Percentiles rank a stretch among this genome's conserved stretches.
phyloP scores from a whole-genome alignment of 2,888 invertebrate species.

The Acleris sparsana region DNA sequence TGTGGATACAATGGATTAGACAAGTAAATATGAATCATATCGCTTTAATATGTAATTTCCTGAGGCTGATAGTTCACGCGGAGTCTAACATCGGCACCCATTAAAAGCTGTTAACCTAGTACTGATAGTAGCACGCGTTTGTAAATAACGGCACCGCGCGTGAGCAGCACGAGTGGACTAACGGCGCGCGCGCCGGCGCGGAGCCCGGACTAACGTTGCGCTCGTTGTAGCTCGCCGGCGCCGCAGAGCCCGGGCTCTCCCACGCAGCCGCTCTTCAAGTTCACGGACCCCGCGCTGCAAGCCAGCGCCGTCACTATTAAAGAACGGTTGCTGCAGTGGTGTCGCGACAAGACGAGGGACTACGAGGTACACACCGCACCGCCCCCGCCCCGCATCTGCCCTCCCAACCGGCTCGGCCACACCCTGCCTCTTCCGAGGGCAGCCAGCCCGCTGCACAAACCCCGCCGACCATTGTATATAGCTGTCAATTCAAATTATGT shows the following conservation, averaged over 20 bases:
- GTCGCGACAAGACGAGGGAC: constrained; percentile 98
- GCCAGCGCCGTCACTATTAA: constrained; percentile 97
- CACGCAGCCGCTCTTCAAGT: constrained; percentile 92
- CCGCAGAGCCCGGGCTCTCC: constrained; percentile 85
- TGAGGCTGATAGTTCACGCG: constrained; percentile 28
- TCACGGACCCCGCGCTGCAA: constrained; percentile 94
- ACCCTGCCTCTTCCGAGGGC: not conserved
- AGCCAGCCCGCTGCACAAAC: not conserved
- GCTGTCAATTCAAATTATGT: not conserved
- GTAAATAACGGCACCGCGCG: constrained; percentile 27
- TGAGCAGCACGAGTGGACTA: constrained; percentile 5
- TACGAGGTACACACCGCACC: constrained; percentile 91
- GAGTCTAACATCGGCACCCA: constrained; percentile 22
- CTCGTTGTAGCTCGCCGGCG: constrained; percentile 88
- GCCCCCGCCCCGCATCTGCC: constrained; percentile 43
- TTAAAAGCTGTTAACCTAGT: not conserved
- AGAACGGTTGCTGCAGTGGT: constrained; percentile 98
- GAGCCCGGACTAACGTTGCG: constrained; percentile 70
- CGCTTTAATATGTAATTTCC: constrained; percentile 55
- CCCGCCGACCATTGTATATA: constrained; percentile 15
- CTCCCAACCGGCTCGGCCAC: constrained; percentile 5
- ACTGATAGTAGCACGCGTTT: constrained; percentile 21
- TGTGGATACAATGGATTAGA: constrained; percentile 73
- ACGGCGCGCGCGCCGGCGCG: constrained; percentile 6
- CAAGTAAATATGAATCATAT: constrained; percentile 71